These are phyloP conservation scores for Ptychochromis oligacanthus DNA, from an alignment of 2,113 vertebrate genomes.

Conservation along the genomic window DNA sequence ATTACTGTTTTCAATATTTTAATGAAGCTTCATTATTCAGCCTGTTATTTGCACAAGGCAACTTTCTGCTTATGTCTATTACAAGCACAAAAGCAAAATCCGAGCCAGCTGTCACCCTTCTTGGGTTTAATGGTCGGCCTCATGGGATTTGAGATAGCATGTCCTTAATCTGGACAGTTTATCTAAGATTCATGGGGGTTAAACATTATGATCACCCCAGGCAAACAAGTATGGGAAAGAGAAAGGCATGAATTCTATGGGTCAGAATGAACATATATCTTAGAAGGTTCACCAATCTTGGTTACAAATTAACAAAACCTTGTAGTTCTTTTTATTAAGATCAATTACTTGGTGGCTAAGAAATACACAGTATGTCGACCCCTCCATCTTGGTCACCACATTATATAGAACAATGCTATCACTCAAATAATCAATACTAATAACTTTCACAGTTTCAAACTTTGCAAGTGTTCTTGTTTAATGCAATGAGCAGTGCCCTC, in stretches of 20 bases:
- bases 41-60: conserved; percentile 48
- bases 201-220: background rate
- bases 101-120: conserved; percentile 16
- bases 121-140: conserved; percentile 9
- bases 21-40: conserved; percentile 47
- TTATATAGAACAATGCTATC: too few relatives aligned
- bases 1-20: conserved; percentile 39
- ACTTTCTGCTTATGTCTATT: conserved; percentile 57
- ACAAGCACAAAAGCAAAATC: conserved; percentile 9
- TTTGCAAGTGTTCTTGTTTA: too few relatives aligned
- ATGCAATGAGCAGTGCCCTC: too few relatives aligned
- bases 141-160: background rate
- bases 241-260: background rate
- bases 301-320: background rate
- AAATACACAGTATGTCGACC: too few relatives aligned
- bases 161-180: conserved; percentile 29
- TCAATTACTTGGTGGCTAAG: background rate
- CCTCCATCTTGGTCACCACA: too few relatives aligned
- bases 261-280: background rate
- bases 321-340: background rate
- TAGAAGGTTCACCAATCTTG: background rate
- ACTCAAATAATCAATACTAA: too few relatives aligned
- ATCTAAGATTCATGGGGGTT: conserved; percentile 7
- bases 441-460: too few relatives aligned
- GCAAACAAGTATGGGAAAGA: background rate